phyloP scores from a whole-genome alignment of 2,113 vertebrate genomes.

The Crotalus viridis region DNA sequence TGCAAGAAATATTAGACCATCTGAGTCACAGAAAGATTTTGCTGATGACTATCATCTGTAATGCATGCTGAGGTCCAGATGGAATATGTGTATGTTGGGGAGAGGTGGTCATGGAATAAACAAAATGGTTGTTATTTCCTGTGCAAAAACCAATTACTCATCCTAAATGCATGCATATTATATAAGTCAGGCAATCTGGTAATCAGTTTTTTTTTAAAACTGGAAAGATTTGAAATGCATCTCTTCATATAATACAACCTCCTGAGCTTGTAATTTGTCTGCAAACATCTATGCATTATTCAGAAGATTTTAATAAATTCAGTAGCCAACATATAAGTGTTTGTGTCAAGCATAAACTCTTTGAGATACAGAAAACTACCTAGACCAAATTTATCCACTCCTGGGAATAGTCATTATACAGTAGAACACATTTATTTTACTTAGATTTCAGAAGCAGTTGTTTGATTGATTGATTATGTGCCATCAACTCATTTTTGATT shows the following conservation, averaged over 20 bases:
- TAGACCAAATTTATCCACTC: constrained; percentile 42
- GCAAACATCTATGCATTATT: constrained; percentile 56
- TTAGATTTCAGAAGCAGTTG: not conserved
- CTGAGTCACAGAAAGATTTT: not conserved
- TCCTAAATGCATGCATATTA: constrained; percentile 44
- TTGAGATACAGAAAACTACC: constrained; percentile 7
- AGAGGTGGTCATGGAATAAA: not conserved
- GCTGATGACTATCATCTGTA: not conserved
- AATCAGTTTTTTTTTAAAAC: constrained; percentile 43
- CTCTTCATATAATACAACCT: constrained; percentile 44
- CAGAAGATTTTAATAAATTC: constrained; percentile 53
- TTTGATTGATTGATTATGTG: not conserved
- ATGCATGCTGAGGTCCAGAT: constrained; percentile 26
- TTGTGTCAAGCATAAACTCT: constrained; percentile 41
- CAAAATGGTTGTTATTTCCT: constrained; percentile 34
- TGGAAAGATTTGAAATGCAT: constrained; percentile 38
- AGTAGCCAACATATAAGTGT: constrained; percentile 43
- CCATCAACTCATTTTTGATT: not conserved
- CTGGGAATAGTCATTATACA: constrained; percentile 13
- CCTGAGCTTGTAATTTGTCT: constrained; percentile 23
- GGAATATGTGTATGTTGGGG: not conserved
- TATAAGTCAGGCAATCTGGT: constrained; percentile 38
- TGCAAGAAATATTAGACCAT: not conserved
- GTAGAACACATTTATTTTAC: not conserved
- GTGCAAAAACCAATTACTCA: constrained; percentile 33